Conservation (phyloP, 2,113 vertebrate genomes). For the Thamnaconus septentrionalis region DNA sequence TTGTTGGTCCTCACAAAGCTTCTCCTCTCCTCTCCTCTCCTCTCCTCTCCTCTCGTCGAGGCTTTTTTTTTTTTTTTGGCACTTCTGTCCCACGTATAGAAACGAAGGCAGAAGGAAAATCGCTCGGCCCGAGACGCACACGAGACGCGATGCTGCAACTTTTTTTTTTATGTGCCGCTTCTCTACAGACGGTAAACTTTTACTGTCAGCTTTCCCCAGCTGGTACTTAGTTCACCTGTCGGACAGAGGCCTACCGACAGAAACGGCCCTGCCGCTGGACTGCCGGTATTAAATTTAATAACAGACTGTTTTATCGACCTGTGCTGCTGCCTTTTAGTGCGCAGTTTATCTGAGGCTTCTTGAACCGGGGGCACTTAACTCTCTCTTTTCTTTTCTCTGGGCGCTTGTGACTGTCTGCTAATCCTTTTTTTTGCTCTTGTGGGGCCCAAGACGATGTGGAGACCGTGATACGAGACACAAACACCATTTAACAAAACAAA, state of each 20-base stretch:
- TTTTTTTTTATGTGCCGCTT: conserved; percentile 7
- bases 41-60: background rate
- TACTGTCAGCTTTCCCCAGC: conserved; percentile 3
- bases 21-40: conserved; percentile 16
- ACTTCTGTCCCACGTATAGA: too few relatives aligned
- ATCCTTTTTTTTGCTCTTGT: too few relatives aligned
- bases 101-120: too few relatives aligned
- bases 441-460: background rate
- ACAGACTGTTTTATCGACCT: background rate
- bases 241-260: background rate
- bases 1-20: conserved; percentile 58
- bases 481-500: background rate
- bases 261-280: conserved; percentile 7
- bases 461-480: background rate
- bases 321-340: background rate
- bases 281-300: conserved; percentile 18
- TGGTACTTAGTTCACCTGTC: conserved; percentile 25
- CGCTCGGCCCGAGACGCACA: too few relatives aligned
- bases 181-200: background rate
- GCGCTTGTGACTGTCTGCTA: background rate
- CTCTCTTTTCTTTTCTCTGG: conserved; percentile 1
- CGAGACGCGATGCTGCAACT: conserved; percentile 16
- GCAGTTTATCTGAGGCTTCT: background rate
- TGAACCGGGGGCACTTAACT: background rate
- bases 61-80: conserved; percentile 30